Conservation (phyloP, 2,888 invertebrate species). For the Amphipyra tragopoginis region DNA sequence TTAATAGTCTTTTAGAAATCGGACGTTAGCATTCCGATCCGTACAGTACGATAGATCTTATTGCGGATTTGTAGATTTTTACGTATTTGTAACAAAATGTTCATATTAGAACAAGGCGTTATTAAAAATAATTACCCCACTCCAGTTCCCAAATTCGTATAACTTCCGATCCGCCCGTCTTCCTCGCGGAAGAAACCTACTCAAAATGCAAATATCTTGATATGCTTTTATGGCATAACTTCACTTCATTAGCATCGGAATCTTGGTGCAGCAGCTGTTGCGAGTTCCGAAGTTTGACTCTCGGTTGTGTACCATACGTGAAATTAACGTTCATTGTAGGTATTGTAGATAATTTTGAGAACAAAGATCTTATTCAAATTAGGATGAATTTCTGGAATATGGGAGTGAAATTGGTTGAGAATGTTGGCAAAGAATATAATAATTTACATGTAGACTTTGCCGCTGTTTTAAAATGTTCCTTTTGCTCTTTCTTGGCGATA, state of each 20-base stretch:
- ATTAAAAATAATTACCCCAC: neutral
- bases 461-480: neutral
- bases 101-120: neutral
- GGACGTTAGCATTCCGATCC: too few relatives aligned
- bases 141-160: neutral
- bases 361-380: conserved; percentile 37
- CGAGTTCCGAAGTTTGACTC: conserved; percentile 52
- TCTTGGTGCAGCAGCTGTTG: conserved; percentile 59
- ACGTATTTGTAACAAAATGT: too few relatives aligned
- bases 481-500: neutral
- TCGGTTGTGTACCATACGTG: conserved; percentile 41
- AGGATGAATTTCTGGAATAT: conserved; percentile 24
- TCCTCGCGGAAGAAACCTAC: conserved; percentile 42
- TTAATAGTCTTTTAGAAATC: too few relatives aligned
- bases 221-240: conserved; percentile 57
- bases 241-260: conserved; percentile 63
- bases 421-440: neutral
- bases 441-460: conserved; percentile 1
- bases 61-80: too few relatives aligned
- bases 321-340: conserved; percentile 42
- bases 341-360: conserved; percentile 31
- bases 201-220: conserved; percentile 59
- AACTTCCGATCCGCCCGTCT: conserved; percentile 9
- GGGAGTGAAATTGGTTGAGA: conserved; percentile 2
- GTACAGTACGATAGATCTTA: too few relatives aligned